phyloP scores from a whole-genome alignment of 2,888 invertebrate genomes.

The Sabatieria punctata region DNA sequence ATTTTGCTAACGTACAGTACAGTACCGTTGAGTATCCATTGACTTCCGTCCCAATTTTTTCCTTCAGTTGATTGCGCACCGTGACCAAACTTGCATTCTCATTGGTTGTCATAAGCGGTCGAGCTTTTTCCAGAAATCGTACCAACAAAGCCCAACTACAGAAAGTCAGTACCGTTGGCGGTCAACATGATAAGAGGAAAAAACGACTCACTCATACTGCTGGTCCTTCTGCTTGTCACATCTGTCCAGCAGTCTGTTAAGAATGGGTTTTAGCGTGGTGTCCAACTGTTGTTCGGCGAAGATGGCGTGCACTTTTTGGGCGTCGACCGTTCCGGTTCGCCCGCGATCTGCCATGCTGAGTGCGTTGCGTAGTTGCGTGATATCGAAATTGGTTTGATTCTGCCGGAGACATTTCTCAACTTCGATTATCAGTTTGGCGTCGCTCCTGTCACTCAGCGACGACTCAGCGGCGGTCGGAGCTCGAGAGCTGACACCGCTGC shows the following conservation, averaged over 20 bases:
- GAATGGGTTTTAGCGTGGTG: not conserved
- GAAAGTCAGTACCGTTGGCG: no score
- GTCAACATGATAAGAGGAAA: not conserved
- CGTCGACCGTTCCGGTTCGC: not conserved
- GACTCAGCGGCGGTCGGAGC: not conserved
- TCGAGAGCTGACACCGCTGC: not conserved
- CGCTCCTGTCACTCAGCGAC: not conserved
- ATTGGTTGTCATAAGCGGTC: no score
- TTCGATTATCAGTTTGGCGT: not conserved
- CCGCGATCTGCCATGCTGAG: not conserved
- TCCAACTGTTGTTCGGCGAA: not conserved
- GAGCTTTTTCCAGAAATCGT: no score
- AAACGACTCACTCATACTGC: not conserved
- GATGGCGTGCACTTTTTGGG: not conserved
- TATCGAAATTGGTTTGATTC: not conserved
- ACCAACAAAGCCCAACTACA: no score
- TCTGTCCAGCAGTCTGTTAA: not conserved
- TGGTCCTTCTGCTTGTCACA: not conserved
- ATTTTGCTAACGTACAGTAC: no score
- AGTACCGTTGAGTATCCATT: no score
- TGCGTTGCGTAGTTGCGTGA: not conserved
- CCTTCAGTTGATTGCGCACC: no score
- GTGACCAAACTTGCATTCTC: no score
- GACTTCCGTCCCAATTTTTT: no score
- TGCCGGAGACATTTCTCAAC: not conserved